Evolutionary conservation across 2,797 vertebrate species (phyloP), one percentile per base, ranked within the genome.

Genomic region (Denticeps clupeoides): DNA sequence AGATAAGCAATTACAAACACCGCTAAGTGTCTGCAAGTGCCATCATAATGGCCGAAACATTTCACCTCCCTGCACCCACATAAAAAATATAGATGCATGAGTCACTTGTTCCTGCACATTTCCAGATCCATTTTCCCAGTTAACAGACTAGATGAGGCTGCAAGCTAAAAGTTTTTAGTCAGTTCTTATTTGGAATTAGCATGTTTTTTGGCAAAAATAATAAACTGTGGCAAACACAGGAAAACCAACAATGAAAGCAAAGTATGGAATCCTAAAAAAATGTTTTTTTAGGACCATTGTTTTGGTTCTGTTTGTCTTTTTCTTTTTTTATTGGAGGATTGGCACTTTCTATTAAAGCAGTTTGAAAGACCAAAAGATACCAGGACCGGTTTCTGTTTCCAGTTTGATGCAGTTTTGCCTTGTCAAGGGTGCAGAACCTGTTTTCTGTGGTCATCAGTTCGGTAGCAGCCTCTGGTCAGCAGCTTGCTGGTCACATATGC

Each of bases 291-390:
- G 29, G 22, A 56, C 62, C 46, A 38, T 1, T 3, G 49, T 59
- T 40, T 42, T 60, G 67, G 64, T 46, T 58, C 60, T 18, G 4
- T 67, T 60, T 57, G 60, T 63, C 65, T 53, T 55, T 55, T 50
- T 47, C 41, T 35, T 42, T 22, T n/a, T 45, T 48, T 52, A 56
- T 57, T 56, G 16, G 21, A 10, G 61, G 56, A 68, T 55, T 51
- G 66, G 68, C 64, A 56, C 55, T 49, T 64, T 68, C 69, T 64
- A 68, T 74, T 75, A 74, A 60, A 55, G 61, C 25, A 19, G 54
- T 48, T 63, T 50, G 24, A 29, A 60, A 51, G 63, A 69, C 70
- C 60, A 41, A 61, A 64, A 63, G 49, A 60, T 64, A 70, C 74
- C 56, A 33, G 66, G 58, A 45, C 33, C 28, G 3, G 27, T 63